phyloP scores from a whole-genome alignment of 2,888 invertebrate species.

The Arge pagana region DNA sequence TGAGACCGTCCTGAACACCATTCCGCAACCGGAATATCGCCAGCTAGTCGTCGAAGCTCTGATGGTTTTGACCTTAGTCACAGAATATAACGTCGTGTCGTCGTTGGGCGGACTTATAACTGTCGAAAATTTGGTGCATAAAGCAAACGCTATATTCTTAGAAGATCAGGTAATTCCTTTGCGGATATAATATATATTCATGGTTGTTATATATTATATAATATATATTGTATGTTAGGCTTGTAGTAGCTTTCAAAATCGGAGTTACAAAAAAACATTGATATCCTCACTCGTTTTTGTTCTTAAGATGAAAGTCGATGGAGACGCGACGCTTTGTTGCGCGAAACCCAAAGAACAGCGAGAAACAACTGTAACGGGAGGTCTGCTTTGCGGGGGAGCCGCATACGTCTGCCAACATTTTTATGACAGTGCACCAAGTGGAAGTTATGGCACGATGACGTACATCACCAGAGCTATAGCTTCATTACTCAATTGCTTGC shows the following conservation, averaged over 20 bases:
- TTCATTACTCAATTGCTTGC: slow-evolving; percentile 73
- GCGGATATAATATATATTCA: slow-evolving; percentile 3
- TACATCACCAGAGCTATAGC: slow-evolving; percentile 89
- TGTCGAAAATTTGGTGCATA: slow-evolving; percentile 91
- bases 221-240: not conserved
- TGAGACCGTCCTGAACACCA: slow-evolving; percentile 94
- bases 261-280: not conserved
- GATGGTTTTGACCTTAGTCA: slow-evolving; percentile 91
- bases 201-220: slow-evolving; percentile 5
- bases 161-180: slow-evolving; percentile 81
- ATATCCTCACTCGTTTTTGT: slow-evolving; percentile 25
- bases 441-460: slow-evolving; percentile 96
- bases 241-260: not conserved
- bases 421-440: slow-evolving; percentile 98
- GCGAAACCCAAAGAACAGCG: slow-evolving; percentile 73
- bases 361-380: slow-evolving; percentile 66
- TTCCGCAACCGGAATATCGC: slow-evolving; percentile 97
- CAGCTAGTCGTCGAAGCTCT: slow-evolving; percentile 96
- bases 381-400: slow-evolving; percentile 85
- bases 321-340: slow-evolving; percentile 93
- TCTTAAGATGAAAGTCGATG: slow-evolving; percentile 79
- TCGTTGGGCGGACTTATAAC: slow-evolving; percentile 80
- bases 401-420: slow-evolving; percentile 96
- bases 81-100: slow-evolving; percentile 81
- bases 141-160: slow-evolving; percentile 92